Conservation (phyloP, 2,113 vertebrate species). For the Panthera tigris region DNA sequence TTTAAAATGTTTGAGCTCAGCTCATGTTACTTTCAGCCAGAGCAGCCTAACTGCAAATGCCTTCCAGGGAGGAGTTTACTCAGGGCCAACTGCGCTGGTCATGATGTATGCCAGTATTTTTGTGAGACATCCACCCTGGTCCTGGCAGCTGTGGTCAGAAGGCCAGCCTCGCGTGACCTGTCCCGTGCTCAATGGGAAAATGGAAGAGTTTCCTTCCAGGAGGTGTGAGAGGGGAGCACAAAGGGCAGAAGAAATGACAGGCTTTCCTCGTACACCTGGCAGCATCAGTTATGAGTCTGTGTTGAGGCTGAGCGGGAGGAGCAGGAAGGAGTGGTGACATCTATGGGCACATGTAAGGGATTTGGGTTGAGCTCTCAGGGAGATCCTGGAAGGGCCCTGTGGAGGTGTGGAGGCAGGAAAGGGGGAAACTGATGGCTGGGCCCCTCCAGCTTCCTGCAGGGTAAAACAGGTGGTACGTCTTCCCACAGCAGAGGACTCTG, state of each 20-base stretch:
- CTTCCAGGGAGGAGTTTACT: background rate
- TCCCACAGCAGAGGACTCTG: background rate
- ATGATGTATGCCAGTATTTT: background rate
- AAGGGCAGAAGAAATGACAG: background rate
- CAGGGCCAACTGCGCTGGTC: background rate
- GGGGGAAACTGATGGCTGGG: background rate
- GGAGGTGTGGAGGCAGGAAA: background rate
- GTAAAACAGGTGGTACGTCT: background rate
- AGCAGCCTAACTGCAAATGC: background rate
- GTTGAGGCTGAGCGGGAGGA: background rate
- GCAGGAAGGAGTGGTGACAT: background rate
- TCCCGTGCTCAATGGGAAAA: background rate
- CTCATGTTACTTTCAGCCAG: background rate
- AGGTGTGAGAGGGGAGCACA: background rate
- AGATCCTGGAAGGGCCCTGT: background rate
- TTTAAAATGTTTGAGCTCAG: background rate
- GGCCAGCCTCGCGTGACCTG: background rate
- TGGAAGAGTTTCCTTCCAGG: background rate
- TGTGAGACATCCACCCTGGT: background rate
- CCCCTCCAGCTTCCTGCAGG: background rate
- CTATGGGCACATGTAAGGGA: background rate
- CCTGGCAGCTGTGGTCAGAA: background rate
- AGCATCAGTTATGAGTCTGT: background rate
- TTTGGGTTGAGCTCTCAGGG: background rate
- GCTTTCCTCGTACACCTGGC: background rate